Conservation (phyloP, 2,797 vertebrate genomes). For the Urophycis tenuis region DNA sequence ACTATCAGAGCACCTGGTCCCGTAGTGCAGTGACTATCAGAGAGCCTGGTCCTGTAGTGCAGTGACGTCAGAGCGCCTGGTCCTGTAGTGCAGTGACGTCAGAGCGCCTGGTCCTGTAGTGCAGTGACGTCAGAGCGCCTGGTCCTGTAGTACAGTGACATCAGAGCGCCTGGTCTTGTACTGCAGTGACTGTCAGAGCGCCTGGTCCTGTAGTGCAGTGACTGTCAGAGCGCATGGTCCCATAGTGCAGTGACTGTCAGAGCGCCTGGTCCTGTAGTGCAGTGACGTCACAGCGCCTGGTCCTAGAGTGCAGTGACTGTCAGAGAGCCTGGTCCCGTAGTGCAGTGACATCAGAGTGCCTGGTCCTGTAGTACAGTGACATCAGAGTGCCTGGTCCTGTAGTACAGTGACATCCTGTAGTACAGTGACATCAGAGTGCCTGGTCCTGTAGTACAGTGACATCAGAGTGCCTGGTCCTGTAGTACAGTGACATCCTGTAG, state of each 20-base stretch:
- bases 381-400: too few relatives aligned
- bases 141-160: not conserved
- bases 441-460: not conserved
- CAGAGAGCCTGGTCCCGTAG: too few relatives aligned
- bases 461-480: too few relatives aligned
- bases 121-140: not conserved
- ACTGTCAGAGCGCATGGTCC: too few relatives aligned
- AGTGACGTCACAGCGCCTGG: not conserved
- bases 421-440: too few relatives aligned
- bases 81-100: not conserved
- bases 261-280: not conserved
- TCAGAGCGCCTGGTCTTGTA: too few relatives aligned
- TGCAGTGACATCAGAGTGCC: not conserved
- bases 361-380: not conserved
- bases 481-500: not conserved
- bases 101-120: too few relatives aligned
- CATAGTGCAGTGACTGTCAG: not conserved
- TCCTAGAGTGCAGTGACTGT: not conserved
- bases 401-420: not conserved
- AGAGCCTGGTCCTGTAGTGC: not conserved
- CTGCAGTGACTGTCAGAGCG: not conserved
- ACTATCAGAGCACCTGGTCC: too few relatives aligned
- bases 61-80: too few relatives aligned
- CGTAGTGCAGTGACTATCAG: not conserved
- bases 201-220: not conserved